Conservation (phyloP, 2,797 vertebrate genomes). For the Vireo griseus region DNA sequence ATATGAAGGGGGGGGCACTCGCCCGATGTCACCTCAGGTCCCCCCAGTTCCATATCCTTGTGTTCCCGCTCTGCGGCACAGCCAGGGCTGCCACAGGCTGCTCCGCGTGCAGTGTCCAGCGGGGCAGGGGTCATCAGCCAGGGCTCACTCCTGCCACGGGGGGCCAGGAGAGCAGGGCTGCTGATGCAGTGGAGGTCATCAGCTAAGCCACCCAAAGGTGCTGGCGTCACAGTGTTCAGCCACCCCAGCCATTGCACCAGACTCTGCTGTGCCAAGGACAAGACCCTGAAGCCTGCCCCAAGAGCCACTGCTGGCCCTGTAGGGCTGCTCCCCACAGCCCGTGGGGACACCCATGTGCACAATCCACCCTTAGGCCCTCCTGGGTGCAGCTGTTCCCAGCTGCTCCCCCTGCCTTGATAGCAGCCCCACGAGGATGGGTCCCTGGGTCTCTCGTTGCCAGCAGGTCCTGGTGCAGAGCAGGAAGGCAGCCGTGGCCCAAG, state of each 20-base stretch:
- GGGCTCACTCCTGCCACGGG: rapidly evolving
- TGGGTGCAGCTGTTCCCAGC: neutral
- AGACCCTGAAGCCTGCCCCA: neutral
- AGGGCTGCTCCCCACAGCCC: neutral
- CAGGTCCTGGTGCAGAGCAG: neutral
- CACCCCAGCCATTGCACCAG: neutral
- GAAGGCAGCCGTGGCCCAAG: neutral
- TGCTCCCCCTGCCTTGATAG: rapidly evolving
- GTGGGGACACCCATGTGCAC: rapidly evolving
- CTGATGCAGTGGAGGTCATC: rapidly evolving
- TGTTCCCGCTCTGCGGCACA: rapidly evolving
- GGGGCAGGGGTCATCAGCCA: rapidly evolving
- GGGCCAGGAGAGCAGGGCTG: neutral
- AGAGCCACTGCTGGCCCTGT: neutral
- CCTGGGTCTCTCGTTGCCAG: neutral
- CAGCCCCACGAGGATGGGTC: neutral
- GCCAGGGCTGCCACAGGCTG: neutral
- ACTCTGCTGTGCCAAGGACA: neutral
- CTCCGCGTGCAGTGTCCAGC: rapidly evolving
- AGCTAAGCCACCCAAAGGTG: neutral
- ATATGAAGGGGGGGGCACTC: neutral
- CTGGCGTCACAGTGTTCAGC: neutral
- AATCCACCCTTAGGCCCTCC: neutral
- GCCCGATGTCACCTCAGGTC: neutral
- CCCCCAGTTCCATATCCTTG: neutral